Evolutionary conservation across 2,797 vertebrate species (phyloP).

Genomic region (Gymnocypris eckloni): DNA sequence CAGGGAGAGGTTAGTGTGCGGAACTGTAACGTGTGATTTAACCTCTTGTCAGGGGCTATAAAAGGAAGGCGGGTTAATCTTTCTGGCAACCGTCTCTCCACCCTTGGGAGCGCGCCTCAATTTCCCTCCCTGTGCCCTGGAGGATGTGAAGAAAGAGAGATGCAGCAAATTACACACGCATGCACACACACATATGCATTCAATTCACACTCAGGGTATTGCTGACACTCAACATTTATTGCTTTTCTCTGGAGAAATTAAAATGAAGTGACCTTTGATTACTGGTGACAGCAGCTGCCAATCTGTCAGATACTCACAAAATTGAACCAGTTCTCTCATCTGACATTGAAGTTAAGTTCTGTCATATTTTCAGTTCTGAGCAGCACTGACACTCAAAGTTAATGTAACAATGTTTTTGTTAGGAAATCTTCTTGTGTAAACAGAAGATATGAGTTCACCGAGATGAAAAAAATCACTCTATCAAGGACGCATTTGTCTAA

Average conservation of each 20-base stretch:
- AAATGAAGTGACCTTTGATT: constrained; percentile 74
- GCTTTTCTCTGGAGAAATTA: constrained; percentile 66
- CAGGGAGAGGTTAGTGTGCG: constrained; percentile 75
- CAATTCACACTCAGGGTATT: constrained; percentile 57
- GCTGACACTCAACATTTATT: constrained; percentile 58
- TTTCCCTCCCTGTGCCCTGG: constrained; percentile 68
- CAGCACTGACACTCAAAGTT: not conserved
- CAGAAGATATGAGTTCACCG: not conserved
- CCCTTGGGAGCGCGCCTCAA: constrained; percentile 72
- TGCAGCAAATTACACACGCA: constrained; percentile 45
- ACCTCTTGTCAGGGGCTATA: constrained; percentile 83
- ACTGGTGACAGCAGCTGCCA: constrained; percentile 67
- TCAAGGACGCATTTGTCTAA: constrained; percentile 19
- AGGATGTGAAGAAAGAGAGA: constrained; percentile 55
- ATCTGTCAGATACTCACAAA: constrained; percentile 9
- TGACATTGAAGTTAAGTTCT: not conserved
- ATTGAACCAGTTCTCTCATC: constrained; percentile 27
- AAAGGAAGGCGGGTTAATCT: constrained; percentile 86
- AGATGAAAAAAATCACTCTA: not conserved
- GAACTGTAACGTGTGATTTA: constrained; percentile 82
- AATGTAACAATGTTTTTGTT: not conserved
- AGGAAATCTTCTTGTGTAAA: not conserved
- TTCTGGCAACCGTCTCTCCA: constrained; percentile 77
- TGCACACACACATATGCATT: not conserved
- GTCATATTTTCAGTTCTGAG: constrained; percentile 1